Conservation (phyloP, 2,888 invertebrate species). For the Microctonus brassicae region DNA sequence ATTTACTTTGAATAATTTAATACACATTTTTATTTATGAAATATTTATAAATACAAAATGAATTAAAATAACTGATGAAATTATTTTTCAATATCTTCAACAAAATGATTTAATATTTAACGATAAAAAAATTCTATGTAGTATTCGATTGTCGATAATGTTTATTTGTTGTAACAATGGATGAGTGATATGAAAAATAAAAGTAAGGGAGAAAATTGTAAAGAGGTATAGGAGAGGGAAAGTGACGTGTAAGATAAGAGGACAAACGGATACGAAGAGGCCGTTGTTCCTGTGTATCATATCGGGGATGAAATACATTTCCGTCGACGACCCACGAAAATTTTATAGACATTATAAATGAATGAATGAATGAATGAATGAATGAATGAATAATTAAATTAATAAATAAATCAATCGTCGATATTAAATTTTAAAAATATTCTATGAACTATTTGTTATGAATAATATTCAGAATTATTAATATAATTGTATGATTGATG, state of each 20-base stretch:
- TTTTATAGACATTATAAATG: conserved; percentile 7
- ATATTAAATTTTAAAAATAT: too few relatives aligned
- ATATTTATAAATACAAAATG: background rate
- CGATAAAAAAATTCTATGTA: background rate
- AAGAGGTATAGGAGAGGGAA: conserved; percentile 9
- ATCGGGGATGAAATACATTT: conserved; percentile 49
- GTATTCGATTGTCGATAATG: background rate
- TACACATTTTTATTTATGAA: background rate
- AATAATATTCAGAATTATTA: too few relatives aligned
- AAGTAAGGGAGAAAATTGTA: background rate
- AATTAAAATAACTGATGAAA: background rate
- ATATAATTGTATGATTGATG: too few relatives aligned
- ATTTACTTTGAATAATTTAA: background rate
- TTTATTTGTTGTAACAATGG: background rate
- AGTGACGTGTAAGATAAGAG: conserved; percentile 41
- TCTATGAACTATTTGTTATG: too few relatives aligned
- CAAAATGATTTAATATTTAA: too few relatives aligned
- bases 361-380: too few relatives aligned
- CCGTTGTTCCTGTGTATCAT: conserved; percentile 45
- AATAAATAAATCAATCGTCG: too few relatives aligned
- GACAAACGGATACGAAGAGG: conserved; percentile 48
- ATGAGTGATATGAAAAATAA: conserved; percentile 17
- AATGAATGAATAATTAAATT: too few relatives aligned
- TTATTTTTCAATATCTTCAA: background rate
- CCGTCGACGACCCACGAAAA: conserved; percentile 43